Conservation (phyloP, 2,113 vertebrate species). For the Mustela lutreola region DNA sequence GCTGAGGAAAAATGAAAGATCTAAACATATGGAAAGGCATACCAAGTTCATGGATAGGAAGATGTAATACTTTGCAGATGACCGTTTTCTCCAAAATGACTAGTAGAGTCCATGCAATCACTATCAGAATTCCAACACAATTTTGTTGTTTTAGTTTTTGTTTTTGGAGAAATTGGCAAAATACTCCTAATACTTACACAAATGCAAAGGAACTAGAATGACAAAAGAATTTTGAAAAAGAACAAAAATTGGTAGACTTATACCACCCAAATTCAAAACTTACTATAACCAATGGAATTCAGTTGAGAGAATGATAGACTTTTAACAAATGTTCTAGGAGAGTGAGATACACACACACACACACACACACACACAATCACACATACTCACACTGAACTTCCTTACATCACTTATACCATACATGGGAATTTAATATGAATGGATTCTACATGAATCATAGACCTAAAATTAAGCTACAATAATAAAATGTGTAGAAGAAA, state of each 20-base stretch:
- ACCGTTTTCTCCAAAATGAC: not conserved
- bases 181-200: not conserved
- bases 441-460: not conserved
- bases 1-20: not conserved
- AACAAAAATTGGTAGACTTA: no score
- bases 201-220: not conserved
- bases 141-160: not conserved
- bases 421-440: not conserved
- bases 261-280: not conserved
- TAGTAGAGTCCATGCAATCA: not conserved
- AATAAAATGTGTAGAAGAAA: not conserved
- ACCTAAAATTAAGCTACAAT: not conserved
- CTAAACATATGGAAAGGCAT: not conserved
- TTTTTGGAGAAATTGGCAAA: not conserved
- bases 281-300: not conserved
- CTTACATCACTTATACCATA: not conserved
- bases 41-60: not conserved
- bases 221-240: not conserved
- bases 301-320: not conserved
- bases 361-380: not conserved
- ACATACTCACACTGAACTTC: not conserved
- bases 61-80: not conserved
- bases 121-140: not conserved
- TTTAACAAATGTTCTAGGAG: not conserved
- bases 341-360: not conserved